Evolutionary conservation across 2,888 invertebrate genomes (phyloP).

Genomic region (Sericinus montela): DNA sequence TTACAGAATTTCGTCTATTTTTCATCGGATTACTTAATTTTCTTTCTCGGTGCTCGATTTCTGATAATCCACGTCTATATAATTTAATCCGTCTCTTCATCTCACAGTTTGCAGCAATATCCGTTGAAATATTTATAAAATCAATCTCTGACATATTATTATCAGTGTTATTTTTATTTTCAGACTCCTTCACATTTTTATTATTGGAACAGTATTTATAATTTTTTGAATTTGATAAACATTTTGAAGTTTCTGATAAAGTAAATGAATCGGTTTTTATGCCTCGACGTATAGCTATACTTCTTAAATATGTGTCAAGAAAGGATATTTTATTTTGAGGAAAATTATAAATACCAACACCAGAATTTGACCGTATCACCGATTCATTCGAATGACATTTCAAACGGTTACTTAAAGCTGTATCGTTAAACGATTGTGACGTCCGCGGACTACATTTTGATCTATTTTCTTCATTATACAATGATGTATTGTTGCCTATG

Average conservation of each 20-base stretch:
- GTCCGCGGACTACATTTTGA: constrained; percentile 47
- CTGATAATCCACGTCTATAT: constrained; percentile 72
- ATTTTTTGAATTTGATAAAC: background rate
- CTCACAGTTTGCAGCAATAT: constrained; percentile 65
- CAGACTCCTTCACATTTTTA: background rate
- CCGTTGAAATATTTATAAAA: constrained; percentile 60
- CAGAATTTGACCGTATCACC: constrained; percentile 62
- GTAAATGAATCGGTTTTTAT: constrained; percentile 68
- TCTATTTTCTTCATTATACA: constrained; percentile 41
- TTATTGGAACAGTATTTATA: background rate
- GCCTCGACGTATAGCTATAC: constrained; percentile 61
- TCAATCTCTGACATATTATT: constrained; percentile 60
- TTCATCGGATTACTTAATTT: constrained; percentile 43
- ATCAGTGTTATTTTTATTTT: constrained; percentile 36
- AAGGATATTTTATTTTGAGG: constrained; percentile 72
- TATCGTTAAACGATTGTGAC: constrained; percentile 64
- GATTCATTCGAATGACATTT: constrained; percentile 35
- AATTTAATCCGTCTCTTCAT: constrained; percentile 71
- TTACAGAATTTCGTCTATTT: constrained; percentile 61
- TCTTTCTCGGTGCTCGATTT: constrained; percentile 49
- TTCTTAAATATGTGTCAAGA: constrained; percentile 74
- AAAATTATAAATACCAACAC: constrained; percentile 47
- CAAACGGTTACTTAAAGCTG: constrained; percentile 36
- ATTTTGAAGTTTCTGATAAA: constrained; percentile 37
- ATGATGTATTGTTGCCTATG: constrained; percentile 36